These are phyloP conservation scores for Gambelia wislizenii DNA, from an alignment of 2,797 vertebrate species.

Conservation along the genomic window DNA sequence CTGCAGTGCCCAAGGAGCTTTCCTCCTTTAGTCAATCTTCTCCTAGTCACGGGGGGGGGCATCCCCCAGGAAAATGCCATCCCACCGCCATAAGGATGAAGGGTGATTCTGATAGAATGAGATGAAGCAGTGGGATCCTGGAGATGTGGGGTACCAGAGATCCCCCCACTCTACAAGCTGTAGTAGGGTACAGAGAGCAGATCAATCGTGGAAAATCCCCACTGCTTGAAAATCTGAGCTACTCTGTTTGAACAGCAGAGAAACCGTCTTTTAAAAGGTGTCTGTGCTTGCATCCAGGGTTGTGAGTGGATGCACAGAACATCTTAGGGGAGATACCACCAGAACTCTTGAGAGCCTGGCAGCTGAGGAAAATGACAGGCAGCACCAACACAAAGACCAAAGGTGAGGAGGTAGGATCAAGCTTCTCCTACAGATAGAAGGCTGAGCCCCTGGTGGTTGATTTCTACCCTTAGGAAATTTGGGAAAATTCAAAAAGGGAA, in stretches of 20 bases:
- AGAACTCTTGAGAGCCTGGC: too few species aligned
- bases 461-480: background rate
- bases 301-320: background rate
- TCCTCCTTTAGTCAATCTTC: background rate
- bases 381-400: background rate
- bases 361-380: background rate
- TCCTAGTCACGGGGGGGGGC: background rate
- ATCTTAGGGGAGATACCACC: too few species aligned
- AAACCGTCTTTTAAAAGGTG: background rate
- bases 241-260: background rate
- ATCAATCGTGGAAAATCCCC: background rate
- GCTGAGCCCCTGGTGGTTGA: background rate
- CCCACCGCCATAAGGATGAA: background rate
- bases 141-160: background rate
- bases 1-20: background rate
- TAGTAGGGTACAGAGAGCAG: background rate
- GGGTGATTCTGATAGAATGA: background rate
- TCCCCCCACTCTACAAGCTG: background rate
- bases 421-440: background rate
- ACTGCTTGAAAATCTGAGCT: background rate
- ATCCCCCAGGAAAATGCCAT: background rate
- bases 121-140: background rate
- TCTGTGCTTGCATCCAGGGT: background rate
- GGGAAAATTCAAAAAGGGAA: background rate
- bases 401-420: background rate